phyloP scores from a whole-genome alignment of 1,140 invertebrate genomes.

The Diachasma alloeum region DNA sequence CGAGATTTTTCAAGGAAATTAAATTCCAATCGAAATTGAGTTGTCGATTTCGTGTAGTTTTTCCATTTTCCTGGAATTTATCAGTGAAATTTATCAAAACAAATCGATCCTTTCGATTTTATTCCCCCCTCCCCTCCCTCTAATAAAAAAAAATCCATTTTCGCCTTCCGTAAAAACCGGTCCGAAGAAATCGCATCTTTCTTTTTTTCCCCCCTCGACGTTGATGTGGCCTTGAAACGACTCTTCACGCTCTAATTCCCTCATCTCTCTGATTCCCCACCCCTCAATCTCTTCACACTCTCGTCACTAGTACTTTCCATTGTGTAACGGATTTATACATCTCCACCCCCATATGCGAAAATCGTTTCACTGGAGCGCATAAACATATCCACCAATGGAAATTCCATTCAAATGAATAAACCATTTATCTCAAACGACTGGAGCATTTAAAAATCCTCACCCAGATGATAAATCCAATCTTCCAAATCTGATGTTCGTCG shows the following conservation, averaged over 20 bases:
- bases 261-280: constrained; percentile 25
- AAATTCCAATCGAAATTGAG: too few relatives aligned
- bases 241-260: constrained; percentile 63
- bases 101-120: constrained; percentile 18
- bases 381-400: neutral
- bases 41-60: too few relatives aligned
- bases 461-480: neutral
- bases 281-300: constrained; percentile 35
- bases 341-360: neutral
- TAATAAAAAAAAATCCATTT: neutral
- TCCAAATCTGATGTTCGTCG: neutral
- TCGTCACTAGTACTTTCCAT: constrained; percentile 65
- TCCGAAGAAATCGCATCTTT: constrained; percentile 47
- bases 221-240: constrained; percentile 60
- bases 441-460: too few relatives aligned
- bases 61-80: neutral
- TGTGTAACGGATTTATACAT: constrained; percentile 59
- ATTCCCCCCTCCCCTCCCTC: constrained; percentile 29
- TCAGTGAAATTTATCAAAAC: neutral
- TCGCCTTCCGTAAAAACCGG: constrained; percentile 44
- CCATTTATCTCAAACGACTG: too few relatives aligned
- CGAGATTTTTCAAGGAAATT: too few relatives aligned
- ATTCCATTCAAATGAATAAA: neutral
- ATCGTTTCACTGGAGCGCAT: neutral
- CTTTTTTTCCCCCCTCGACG: neutral